Percentiles rank a stretch among this genome's conserved stretches.
phyloP scores from a whole-genome alignment of 2,888 invertebrate genomes.

The Liodrosophila aerea region DNA sequence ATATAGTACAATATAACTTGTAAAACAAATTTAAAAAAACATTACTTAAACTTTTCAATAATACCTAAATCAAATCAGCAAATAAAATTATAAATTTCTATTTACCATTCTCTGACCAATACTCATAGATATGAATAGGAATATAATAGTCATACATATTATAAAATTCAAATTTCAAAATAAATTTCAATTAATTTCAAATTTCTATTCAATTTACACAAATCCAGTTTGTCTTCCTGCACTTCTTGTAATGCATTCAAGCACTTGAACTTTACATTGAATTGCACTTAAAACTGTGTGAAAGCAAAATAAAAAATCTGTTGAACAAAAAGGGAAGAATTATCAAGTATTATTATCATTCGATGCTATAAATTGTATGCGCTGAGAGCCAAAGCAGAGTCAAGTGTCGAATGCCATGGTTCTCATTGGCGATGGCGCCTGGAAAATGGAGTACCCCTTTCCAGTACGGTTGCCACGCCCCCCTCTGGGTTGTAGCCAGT shows the following conservation, averaged over 20 bases:
- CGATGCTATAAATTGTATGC: slow-evolving; percentile 51
- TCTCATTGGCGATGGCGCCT: slow-evolving; percentile 42
- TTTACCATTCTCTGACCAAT: too few species aligned
- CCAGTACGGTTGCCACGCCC: slow-evolving; percentile 33
- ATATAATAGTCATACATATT: too few species aligned
- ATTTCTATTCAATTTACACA: too few species aligned
- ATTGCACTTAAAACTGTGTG: slow-evolving; percentile 37
- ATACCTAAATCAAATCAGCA: too few species aligned
- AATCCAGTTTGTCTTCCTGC: background rate
- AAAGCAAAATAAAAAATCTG: too few species aligned
- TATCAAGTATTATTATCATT: slow-evolving; percentile 46
- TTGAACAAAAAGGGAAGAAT: slow-evolving; percentile 8
- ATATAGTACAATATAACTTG: too few species aligned
- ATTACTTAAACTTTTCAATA: too few species aligned
- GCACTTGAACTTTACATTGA: slow-evolving; percentile 32
- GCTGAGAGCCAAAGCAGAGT: slow-evolving; percentile 20
- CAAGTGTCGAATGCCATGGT: slow-evolving; percentile 46
- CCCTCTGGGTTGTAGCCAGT: too few species aligned
- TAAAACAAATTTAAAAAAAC: too few species aligned
- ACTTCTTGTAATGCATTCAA: background rate
- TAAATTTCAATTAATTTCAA: too few species aligned
- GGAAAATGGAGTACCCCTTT: background rate
- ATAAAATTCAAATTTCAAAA: too few species aligned
- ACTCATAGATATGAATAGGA: background rate
- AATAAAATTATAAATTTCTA: too few species aligned